Conservation (phyloP, 2,113 vertebrate genomes). For the Microtus montanus region DNA sequence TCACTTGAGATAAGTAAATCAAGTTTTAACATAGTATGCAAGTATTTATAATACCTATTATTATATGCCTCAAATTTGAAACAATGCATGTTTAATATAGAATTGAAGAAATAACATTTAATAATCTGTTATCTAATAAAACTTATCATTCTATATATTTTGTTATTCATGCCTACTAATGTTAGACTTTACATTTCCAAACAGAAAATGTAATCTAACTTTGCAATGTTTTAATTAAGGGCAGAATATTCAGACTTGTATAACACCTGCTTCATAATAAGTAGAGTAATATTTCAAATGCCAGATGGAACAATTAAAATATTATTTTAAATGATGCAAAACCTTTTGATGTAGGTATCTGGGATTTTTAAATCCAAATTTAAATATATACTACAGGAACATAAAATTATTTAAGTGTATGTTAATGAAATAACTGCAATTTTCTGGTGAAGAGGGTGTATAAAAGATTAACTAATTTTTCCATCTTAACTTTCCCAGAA, state of each 20-base stretch:
- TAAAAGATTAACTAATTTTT: background rate
- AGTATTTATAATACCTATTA: background rate
- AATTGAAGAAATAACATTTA: background rate
- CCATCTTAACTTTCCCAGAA: background rate
- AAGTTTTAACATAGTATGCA: background rate
- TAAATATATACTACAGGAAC: constrained; percentile 49
- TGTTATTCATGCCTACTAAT: constrained; percentile 24
- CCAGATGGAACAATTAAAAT: constrained; percentile 80
- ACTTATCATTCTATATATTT: constrained; percentile 1
- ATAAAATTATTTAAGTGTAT: constrained; percentile 49
- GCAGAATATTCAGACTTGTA: constrained; percentile 60
- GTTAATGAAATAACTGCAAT: constrained; percentile 40
- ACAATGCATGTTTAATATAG: background rate
- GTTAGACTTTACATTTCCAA: constrained; percentile 62
- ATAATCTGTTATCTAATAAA: constrained; percentile 23
- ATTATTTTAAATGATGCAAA: constrained; percentile 70
- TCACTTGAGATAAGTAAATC: constrained; percentile 19
- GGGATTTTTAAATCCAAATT: constrained; percentile 35
- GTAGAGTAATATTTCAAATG: constrained; percentile 67
- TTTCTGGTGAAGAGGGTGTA: background rate
- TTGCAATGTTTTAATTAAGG: constrained; percentile 64
- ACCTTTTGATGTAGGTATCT: constrained; percentile 3
- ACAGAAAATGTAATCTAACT: constrained; percentile 59
- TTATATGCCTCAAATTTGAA: background rate
- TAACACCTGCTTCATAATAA: constrained; percentile 76